These are phyloP conservation scores for Styela plicata DNA, from an alignment of 23 tunicate species.

Conservation along the genomic window DNA sequence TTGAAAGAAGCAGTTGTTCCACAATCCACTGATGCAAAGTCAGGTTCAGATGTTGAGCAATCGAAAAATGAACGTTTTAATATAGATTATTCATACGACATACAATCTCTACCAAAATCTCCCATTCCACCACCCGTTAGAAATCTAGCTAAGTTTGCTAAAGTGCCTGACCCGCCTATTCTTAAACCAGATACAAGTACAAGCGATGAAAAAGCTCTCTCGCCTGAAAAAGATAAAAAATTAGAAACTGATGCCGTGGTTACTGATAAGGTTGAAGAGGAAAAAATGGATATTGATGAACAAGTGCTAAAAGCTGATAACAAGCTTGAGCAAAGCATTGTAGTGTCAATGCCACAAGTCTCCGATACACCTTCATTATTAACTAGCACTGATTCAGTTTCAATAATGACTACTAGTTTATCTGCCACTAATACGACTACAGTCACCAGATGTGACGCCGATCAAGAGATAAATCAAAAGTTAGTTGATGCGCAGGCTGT, in stretches of 20 bases:
- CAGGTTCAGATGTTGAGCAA: neutral
- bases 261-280: neutral
- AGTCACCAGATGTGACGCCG: too few relatives aligned
- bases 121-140: constrained; percentile 2
- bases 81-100: neutral
- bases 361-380: too few relatives aligned
- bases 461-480: too few relatives aligned
- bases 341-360: too few relatives aligned
- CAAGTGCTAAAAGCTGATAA: too few relatives aligned
- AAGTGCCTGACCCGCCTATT: constrained; percentile 5
- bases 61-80: neutral
- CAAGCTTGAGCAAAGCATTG: too few relatives aligned
- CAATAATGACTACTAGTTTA: too few relatives aligned
- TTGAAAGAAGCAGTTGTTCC: neutral
- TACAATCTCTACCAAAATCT: constrained; percentile 2
- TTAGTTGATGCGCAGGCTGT: too few relatives aligned
- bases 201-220: neutral
- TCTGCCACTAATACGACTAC: too few relatives aligned
- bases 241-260: neutral
- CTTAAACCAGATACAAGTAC: neutral
- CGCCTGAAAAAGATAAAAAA: neutral
- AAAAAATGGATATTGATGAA: neutral
- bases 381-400: too few relatives aligned
- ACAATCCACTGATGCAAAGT: neutral
- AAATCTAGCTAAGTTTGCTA: constrained; percentile 21